Evolutionary conservation across 37 sponge, comb jelly and placozoan genomes (phyloP), one percentile per base, ranked within the genome.

Genomic region (Crambe crambe): DNA sequence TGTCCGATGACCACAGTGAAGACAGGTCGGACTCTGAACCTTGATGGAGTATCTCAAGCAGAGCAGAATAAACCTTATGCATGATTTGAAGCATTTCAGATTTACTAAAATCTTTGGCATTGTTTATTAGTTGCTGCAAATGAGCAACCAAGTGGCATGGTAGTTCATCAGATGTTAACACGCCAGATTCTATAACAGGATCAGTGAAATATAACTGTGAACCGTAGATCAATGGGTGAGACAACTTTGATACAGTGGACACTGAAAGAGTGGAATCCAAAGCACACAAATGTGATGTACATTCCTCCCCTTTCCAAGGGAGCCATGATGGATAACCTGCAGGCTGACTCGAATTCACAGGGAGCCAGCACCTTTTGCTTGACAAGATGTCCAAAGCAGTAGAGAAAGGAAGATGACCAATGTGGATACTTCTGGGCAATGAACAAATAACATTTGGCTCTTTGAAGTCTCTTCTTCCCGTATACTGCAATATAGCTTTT

Each of bases 291-390:
- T 83, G 76, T 21, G 77, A 83, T 0, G 1, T 47, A 23, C 9
- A 64, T 35, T 27, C 63, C 2, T 22, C 18, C 36, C 88, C 88
- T 61, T 69, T 75, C 88, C 88, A 87, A 8, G 10, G n/a, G n/a
- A 86, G 56, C 3, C 65, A 42, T n/a, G 34, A 3, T 20, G 88
- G 82, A 51, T 87, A 87, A 27, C 43, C 30, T 26, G 0, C 26
- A 22, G 88, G 88, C 29, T 37, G 56, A 23, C 8, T 39, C 17
- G 51, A n/a, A 26, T 21, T 37, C 35, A 87, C 64, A 47, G 88
- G 88, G 1, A 87, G 66, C 80, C 80, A 86, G 65, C 66, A 66
- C 17, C 17, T n/a, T n/a, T 66, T 68, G 12, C 3, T 38, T 3
- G 75, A 23, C 29, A 73, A 22, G 1, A 74, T 2, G 1, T 37